These are phyloP conservation scores for Sebastiscus albofasciatus DNA, from an alignment of 2,797 vertebrate genomes.

Conservation along the genomic window DNA sequence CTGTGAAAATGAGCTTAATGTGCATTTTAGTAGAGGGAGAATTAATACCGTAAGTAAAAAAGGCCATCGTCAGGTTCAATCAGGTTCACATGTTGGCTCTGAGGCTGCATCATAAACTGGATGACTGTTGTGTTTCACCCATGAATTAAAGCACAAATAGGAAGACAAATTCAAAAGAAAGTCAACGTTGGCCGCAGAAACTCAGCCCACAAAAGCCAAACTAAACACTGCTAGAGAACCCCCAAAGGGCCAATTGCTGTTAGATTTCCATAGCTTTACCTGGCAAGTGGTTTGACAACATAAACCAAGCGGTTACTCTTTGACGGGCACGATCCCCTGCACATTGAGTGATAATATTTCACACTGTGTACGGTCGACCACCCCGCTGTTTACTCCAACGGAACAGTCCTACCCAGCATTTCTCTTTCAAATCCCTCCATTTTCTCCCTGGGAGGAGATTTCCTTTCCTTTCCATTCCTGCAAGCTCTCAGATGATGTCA, in stretches of 20 bases:
- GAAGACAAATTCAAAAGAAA: conserved; percentile 60
- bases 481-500: conserved; percentile 79
- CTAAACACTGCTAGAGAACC: conserved; percentile 51
- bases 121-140: conserved; percentile 48
- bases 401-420: conserved; percentile 62
- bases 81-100: conserved; percentile 37
- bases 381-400: conserved; percentile 71
- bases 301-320: conserved; percentile 70
- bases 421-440: conserved; percentile 69
- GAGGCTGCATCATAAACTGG: conserved; percentile 36
- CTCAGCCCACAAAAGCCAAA: conserved; percentile 43
- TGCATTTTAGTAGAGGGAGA: background rate
- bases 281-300: conserved; percentile 74
- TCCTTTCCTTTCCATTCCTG: conserved; percentile 79
- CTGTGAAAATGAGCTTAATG: conserved; percentile 38
- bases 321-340: conserved; percentile 74
- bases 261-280: conserved; percentile 72
- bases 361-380: conserved; percentile 64
- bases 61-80: conserved; percentile 41
- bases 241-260: conserved; percentile 58
- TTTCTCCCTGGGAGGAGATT: conserved; percentile 79
- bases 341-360: conserved; percentile 76
- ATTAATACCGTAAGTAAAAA: background rate
- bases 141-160: conserved; percentile 61
- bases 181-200: conserved; percentile 34